Evolutionary conservation across 2,113 vertebrate species (phyloP), one percentile per base, ranked within the genome.

Genomic region (Tachysurus fulvidraco): DNA sequence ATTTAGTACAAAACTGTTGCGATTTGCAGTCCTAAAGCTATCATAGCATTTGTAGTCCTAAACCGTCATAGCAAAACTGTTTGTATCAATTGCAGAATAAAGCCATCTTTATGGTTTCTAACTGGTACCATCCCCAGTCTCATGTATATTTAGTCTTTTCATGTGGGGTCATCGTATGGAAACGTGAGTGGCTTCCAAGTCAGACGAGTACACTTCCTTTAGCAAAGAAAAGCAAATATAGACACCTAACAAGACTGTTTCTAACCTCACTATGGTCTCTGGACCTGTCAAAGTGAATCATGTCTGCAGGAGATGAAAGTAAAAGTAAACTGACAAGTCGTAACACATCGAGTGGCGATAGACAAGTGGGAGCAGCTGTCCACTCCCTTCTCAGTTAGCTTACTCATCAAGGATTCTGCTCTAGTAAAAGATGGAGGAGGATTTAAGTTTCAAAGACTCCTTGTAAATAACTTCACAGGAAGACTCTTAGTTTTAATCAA

Each of bases 231-330:
- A 57, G 67, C 59, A 78, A 30, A 78, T 85, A 28, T 57, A 76
- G 64, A 67, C 85, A 76, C 30, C 10, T 77, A 83, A 85, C 77
- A 86, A 81, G 83, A 67, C 79, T 52, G 44, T 81, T 73, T 74
- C 57, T 17, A 28, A 50, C 57, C 23, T 74, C 65, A 17, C 65
- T 0, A n/a, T 76, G 74, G 85, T 67, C 71, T 57, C 73, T 50
- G 41, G 62, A 74, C 46, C 81, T 46, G 30, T 46, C 73, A 30
- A 65, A 55, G 64, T 85, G 57, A 84, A 81, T 55, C 36, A 23
- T 65, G 16, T 76, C 76, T 30, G 50, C 30, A 64, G 84, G 82
- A 59, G 67, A 89, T 11, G 12, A 28, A 73, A 79, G 78, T 73
- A 41, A 65, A 84, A 69, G 85, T 8, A 79, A 89, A 86, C 83